Conservation (phyloP, 2,888 invertebrate genomes). For the Salticus scenicus region DNA sequence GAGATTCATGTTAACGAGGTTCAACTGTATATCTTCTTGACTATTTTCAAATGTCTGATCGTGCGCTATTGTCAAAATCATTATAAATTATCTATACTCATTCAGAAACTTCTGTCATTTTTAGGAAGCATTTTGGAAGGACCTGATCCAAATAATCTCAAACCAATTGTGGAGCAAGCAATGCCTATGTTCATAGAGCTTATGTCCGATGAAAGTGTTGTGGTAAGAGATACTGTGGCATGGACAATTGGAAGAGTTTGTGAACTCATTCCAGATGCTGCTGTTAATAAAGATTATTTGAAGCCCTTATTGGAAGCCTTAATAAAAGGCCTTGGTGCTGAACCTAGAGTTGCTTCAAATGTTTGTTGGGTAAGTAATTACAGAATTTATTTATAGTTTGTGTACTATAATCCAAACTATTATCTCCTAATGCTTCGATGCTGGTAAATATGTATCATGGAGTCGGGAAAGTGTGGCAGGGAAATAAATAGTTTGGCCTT, state of each 20-base stretch:
- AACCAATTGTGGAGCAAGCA: slow-evolving; percentile 95
- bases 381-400: not conserved
- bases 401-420: too few relatives aligned
- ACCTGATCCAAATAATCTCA: slow-evolving; percentile 88
- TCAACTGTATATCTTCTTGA: too few relatives aligned
- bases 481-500: too few relatives aligned
- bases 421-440: too few relatives aligned
- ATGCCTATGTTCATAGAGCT: slow-evolving; percentile 95
- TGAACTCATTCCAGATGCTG: slow-evolving; percentile 96
- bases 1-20: too few relatives aligned
- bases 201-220: slow-evolving; percentile 95
- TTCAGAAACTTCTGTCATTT: too few relatives aligned
- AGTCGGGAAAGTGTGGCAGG: too few relatives aligned
- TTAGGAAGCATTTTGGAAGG: slow-evolving; percentile 88
- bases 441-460: too few relatives aligned
- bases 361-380: slow-evolving; percentile 91
- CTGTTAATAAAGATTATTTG: slow-evolving; percentile 89
- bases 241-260: slow-evolving; percentile 99
- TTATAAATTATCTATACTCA: too few relatives aligned
- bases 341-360: slow-evolving; percentile 97
- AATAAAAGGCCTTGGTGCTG: slow-evolving; percentile 86
- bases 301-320: slow-evolving; percentile 81
- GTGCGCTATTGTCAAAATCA: too few relatives aligned
- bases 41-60: too few relatives aligned
- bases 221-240: slow-evolving; percentile 96